Conservation (phyloP, 2,113 vertebrate genomes). For the Corynorhinus townsendii region DNA sequence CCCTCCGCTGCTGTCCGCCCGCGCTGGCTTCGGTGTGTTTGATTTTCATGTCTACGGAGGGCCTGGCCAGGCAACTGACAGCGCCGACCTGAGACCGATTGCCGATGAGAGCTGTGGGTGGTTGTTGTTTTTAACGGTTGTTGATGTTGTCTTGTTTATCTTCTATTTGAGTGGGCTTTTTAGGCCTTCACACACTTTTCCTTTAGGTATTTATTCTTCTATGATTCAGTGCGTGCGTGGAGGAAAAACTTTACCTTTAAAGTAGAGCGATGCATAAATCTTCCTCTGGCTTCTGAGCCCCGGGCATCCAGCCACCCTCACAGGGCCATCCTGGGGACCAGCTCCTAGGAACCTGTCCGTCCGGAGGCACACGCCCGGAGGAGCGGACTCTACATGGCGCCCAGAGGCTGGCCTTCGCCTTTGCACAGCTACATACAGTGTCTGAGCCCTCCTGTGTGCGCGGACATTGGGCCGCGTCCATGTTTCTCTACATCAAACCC, state of each 20-base stretch:
- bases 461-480: background rate
- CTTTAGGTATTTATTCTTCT: background rate
- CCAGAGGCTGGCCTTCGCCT: background rate
- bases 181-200: background rate
- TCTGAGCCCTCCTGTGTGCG: background rate
- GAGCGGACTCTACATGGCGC: too few species aligned
- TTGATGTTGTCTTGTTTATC: background rate
- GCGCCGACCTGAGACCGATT: background rate
- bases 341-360: background rate
- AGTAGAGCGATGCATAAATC: background rate
- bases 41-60: background rate
- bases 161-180: background rate
- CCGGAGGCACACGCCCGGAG: too few species aligned
- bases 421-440: too few species aligned
- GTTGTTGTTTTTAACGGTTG: background rate
- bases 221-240: background rate
- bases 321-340: too few species aligned
- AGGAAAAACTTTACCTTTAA: background rate
- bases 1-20: background rate
- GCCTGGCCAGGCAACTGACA: background rate
- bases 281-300: background rate
- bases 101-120: background rate
- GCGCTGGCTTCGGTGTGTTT: background rate
- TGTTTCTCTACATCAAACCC: background rate
- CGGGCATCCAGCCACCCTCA: background rate